Conservation (phyloP, 2,797 vertebrate species). For the Eidolon dupreanum region DNA sequence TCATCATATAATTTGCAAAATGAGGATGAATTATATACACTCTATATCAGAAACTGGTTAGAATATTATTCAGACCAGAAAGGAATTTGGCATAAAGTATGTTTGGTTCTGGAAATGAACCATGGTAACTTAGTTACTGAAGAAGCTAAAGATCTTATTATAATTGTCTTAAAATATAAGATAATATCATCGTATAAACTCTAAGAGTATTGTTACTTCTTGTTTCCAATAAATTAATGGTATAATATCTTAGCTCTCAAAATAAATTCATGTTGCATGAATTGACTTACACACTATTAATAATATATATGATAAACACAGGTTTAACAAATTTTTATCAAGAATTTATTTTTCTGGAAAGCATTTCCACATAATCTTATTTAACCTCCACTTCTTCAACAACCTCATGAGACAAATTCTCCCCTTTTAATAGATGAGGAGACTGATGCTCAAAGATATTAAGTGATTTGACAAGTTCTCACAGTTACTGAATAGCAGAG, state of each 20-base stretch:
- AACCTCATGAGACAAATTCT: neutral
- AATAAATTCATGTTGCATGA: neutral
- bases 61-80: constrained; percentile 9
- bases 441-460: neutral
- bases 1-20: constrained; percentile 40
- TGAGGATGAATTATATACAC: neutral
- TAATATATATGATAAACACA: neutral
- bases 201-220: neutral
- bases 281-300: neutral
- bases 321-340: neutral
- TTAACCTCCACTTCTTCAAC: neutral
- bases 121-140: neutral
- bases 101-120: constrained; percentile 12
- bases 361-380: neutral
- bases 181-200: neutral
- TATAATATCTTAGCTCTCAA: neutral
- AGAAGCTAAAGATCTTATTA: neutral
- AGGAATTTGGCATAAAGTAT: constrained; percentile 19
- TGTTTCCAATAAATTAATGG: neutral
- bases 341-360: constrained; percentile 34
- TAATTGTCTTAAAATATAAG: constrained; percentile 39
- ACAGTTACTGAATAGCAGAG: neutral
- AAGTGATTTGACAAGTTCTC: neutral
- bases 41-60: neutral
- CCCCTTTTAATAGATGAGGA: neutral